Evolutionary conservation across 2,888 invertebrate species (phyloP).

Genomic region (Campaea margaritaria): DNA sequence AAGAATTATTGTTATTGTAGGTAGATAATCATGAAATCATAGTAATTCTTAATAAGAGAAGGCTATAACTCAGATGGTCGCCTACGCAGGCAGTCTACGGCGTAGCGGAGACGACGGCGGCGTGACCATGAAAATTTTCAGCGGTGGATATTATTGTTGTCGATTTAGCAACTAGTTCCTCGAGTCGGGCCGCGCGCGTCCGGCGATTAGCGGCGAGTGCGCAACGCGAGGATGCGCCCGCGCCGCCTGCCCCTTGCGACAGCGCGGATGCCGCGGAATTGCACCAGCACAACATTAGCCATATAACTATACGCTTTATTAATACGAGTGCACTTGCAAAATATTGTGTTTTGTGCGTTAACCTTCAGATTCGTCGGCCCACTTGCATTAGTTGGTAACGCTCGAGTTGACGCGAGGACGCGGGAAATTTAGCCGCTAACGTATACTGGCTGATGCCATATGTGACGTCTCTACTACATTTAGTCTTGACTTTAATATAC

Average conservation of each 20-base stretch:
- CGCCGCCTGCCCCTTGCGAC: conserved; percentile 69
- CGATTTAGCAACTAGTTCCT: conserved; percentile 71
- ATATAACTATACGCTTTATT: conserved; percentile 72
- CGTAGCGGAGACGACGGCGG: conserved; percentile 31
- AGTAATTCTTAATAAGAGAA: conserved; percentile 9
- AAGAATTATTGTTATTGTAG: conserved; percentile 14
- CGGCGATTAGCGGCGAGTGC: conserved; percentile 77
- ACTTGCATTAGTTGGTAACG: conserved; percentile 79
- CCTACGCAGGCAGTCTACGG: conserved; percentile 34
- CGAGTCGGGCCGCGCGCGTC: conserved; percentile 61
- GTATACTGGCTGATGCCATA: conserved; percentile 21
- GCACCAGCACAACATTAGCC: conserved; percentile 70
- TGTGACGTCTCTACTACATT: neutral
- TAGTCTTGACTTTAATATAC: conserved; percentile 1
- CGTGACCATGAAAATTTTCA: conserved; percentile 56
- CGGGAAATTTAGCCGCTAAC: conserved; percentile 59
- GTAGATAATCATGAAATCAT: conserved; percentile 9
- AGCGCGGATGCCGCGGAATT: conserved; percentile 80
- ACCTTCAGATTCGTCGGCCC: conserved; percentile 78
- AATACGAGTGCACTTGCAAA: conserved; percentile 81
- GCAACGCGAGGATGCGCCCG: conserved; percentile 79
- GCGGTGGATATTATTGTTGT: conserved; percentile 52
- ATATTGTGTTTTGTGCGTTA: conserved; percentile 77
- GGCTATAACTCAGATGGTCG: conserved; percentile 9
- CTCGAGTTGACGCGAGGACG: conserved; percentile 77